Base-by-base conservation (phyloP, 2,888 invertebrate species). In the Macrophya alboannulata region DNA sequence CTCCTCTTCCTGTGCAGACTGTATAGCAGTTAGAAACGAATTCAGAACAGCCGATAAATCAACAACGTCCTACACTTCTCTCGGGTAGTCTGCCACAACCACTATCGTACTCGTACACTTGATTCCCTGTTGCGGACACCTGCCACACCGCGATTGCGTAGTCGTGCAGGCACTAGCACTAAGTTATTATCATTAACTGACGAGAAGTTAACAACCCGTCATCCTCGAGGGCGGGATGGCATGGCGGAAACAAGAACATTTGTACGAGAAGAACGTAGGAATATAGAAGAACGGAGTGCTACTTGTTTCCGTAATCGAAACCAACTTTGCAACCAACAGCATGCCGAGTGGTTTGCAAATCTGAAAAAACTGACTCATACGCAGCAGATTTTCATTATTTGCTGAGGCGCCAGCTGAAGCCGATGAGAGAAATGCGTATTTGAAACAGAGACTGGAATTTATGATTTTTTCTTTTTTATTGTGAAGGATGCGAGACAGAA, bases 81-180 rank as follows among this genome's bases (percentile, higher is more conserved):
- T 77, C 77, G 55, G 55, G 37, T 55, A 77, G 62, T 43, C 81
- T 81, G 62, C 40, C 81, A 81, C 21, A 37, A 31, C 81, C 81
- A 81, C 81, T 62, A 40, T 62, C 62, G 6, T 62, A 62, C 81
- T 62, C 43, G 43, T n/a, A 43, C 37, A 81, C 81, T 79, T 37
- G 81, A 81, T 62, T 81, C 40, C 21, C 81, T 81, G 81, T 59
- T 81, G 59, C 81, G 12, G 81, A 81, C 81, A 81, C 81, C 81
- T 62, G 62, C 55, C 79, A 79, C 79, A 55, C 21, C 55, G 25
- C 37, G 17, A 21, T 59, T 79, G 55, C 79, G 79, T 79, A 55
- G n/a, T 37, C 79, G 31, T 79, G 37, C 59, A 55, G 37, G 4
- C 21, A 81, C 59, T 59, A 79, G 37, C 79, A 79, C 25, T 31